Conservation (phyloP, 2,797 vertebrate genomes). For the Oophaga sylvatica region DNA sequence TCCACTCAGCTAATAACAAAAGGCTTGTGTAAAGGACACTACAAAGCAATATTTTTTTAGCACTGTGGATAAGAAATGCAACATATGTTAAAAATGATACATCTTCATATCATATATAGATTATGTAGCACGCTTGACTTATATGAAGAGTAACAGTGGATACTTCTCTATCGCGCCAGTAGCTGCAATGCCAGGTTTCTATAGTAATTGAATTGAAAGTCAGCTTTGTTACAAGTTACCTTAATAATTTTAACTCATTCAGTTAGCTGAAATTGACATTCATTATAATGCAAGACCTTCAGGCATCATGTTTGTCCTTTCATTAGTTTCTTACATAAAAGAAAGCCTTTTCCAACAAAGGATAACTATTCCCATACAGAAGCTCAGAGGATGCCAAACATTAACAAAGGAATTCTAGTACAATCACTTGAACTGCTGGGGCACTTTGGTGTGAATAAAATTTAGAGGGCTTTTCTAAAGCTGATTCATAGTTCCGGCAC, state of each 20-base stretch:
- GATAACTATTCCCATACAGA: conserved; percentile 19
- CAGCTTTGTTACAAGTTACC: conserved; percentile 10
- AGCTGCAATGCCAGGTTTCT: background rate
- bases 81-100: background rate
- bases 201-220: conserved; percentile 9
- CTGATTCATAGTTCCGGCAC: background rate
- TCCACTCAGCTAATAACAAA: too few species aligned
- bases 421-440: conserved; percentile 17
- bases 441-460: conserved; percentile 12
- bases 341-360: conserved; percentile 3
- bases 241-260: conserved; percentile 38
- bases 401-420: conserved; percentile 33
- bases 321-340: conserved; percentile 23
- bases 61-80: background rate
- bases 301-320: conserved; percentile 29
- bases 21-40: too few species aligned
- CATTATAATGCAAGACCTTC: conserved; percentile 40
- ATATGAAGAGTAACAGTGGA: background rate
- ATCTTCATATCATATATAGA: background rate
- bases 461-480: background rate
- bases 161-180: background rate
- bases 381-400: conserved; percentile 25
- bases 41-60: too few species aligned
- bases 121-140: background rate
- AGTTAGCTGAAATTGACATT: conserved; percentile 13